Evolutionary conservation across 2,797 vertebrate species (phyloP), one percentile per base, ranked within the genome.

Genomic region (Acrossocheilus fasciatus): DNA sequence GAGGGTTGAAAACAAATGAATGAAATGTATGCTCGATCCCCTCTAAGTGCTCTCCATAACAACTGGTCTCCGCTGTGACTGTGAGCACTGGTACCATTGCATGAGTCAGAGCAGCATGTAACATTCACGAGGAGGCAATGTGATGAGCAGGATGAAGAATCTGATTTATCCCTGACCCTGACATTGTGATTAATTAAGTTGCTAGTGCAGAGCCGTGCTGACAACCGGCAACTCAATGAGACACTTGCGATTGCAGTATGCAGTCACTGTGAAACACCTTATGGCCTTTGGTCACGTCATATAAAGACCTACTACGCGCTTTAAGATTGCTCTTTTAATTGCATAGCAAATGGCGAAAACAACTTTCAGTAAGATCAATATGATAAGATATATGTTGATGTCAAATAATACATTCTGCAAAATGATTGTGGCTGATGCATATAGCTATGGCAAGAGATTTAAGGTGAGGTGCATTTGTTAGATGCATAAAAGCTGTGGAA

Each of bases 181-280:
- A 76, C 59, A 59, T 57, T 84, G 73, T 54, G 45, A 68, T 84
- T 68, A 30, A 84, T 69, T 78, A 34, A 69, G 14, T 83, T 82
- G 50, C 10, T 50, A 83, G 81, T 5, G n/a, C 34, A 45, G 43
- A 69, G 54, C 47, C 2, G 4, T 66, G 82, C 57, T 17, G 82
- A 81, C 64, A 57, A 12, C 9, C 9, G 0, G 26, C 20, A 4
- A 18, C 43, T 11, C 18, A 76, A 66, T 84, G 26, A 75, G 17
- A 73, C 41, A 23, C 81, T 69, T 45, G 3, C 34, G 52, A 73
- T 30, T 50, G 43, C 20, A 34, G 17, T 26, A 74, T 34, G 15
- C 57, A 41, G 43, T 69, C 45, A 77, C 17, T 66, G 45, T 26
- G 74, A 84, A 77, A 69, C 15, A n/a, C 45, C 20, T 54, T 54